Conservation (phyloP, 2,888 invertebrate genomes). For the Rhagophthalmus giganteus region DNA sequence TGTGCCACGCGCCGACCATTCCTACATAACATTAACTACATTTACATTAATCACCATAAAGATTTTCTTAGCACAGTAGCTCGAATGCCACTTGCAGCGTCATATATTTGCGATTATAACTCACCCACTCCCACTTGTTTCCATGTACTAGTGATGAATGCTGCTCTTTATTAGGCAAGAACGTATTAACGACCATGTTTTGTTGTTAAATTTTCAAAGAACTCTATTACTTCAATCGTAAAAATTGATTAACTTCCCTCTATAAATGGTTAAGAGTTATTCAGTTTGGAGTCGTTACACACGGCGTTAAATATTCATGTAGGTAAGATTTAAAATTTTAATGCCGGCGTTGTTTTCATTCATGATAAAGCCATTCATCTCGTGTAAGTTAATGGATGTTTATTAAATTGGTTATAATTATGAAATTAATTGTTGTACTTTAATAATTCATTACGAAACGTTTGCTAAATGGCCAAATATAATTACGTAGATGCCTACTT, state of each 20-base stretch:
- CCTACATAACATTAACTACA: slow-evolving; percentile 41
- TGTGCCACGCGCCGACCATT: slow-evolving; percentile 40
- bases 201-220: slow-evolving; percentile 26
- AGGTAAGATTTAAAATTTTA: slow-evolving; percentile 32
- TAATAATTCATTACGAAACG: no score
- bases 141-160: slow-evolving; percentile 26
- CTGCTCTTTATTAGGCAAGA: slow-evolving; percentile 28
- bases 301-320: slow-evolving; percentile 33
- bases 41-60: slow-evolving; percentile 42
- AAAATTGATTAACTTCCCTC: slow-evolving; percentile 31
- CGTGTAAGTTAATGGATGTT: slow-evolving; percentile 10
- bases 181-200: slow-evolving; percentile 24
- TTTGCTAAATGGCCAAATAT: no score
- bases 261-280: slow-evolving; percentile 27
- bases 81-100: slow-evolving; percentile 33
- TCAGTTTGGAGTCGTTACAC: slow-evolving; percentile 22
- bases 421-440: background rate
- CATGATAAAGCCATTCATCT: slow-evolving; percentile 30
- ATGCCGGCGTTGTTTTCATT: slow-evolving; percentile 27
- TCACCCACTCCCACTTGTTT: slow-evolving; percentile 29
- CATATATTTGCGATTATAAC: slow-evolving; percentile 34
- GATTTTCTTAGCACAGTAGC: slow-evolving; percentile 37
- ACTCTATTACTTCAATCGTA: slow-evolving; percentile 29
- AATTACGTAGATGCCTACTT: no score
- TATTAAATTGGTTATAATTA: slow-evolving; percentile 10